These are phyloP conservation scores for Misgurnus anguillicaudatus DNA, from an alignment of 2,113 vertebrate species.

Conservation along the genomic window DNA sequence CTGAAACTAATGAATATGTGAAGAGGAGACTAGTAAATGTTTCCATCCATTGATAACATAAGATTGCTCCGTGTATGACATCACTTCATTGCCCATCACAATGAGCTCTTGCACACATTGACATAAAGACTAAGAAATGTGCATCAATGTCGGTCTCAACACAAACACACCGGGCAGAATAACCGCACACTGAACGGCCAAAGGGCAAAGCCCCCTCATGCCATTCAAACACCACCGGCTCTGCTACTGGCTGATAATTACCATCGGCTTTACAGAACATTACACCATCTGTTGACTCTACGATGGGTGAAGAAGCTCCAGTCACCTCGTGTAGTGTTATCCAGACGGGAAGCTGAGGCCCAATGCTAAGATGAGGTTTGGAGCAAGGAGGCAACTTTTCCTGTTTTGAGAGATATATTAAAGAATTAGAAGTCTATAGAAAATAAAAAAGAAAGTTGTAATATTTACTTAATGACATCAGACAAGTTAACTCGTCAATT, in stretches of 20 bases:
- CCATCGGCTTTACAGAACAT: constrained; percentile 75
- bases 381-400: constrained; percentile 48
- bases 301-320: constrained; percentile 70
- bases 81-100: not conserved
- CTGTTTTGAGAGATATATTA: not conserved
- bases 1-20: too few species aligned
- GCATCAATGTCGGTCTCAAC: constrained; percentile 59
- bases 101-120: constrained; percentile 1
- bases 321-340: constrained; percentile 73
- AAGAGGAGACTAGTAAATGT: too few species aligned
- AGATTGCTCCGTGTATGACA: not conserved
- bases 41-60: too few species aligned
- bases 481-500: too few species aligned
- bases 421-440: not conserved
- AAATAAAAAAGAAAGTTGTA: too few species aligned
- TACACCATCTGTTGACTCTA: constrained; percentile 78
- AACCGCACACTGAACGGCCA: constrained; percentile 68
- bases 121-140: constrained; percentile 16
- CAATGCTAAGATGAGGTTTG: constrained; percentile 37
- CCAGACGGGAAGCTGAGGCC: constrained; percentile 67
- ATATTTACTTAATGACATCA: too few species aligned
- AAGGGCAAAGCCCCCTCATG: constrained; percentile 62
- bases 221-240: constrained; percentile 68
- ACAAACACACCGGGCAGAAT: constrained; percentile 68
- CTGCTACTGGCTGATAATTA: constrained; percentile 74